A percentile compares a stretch with the other conserved stretches of the same genome.
Evolutionary conservation across 2,113 vertebrate species (phyloP).

Genomic region (Calyptomena viridis): DNA sequence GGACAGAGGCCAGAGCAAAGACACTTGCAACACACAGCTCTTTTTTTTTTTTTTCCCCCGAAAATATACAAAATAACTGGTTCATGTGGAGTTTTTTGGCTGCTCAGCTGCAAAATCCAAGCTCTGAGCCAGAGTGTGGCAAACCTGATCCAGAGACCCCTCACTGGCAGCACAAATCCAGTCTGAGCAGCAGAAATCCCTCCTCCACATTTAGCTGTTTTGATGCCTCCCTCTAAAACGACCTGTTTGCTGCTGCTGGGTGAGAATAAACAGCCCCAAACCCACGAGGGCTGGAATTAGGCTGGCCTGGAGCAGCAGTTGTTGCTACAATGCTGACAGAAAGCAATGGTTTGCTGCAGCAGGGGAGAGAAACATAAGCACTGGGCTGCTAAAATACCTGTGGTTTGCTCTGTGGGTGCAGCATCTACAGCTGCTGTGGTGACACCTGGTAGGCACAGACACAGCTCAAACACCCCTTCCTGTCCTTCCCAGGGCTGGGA

Average conservation of each 20-base stretch:
- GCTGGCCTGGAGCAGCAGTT: background rate
- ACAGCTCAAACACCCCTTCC: background rate
- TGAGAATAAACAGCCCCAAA: background rate
- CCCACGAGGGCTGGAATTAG: background rate
- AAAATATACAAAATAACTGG: background rate
- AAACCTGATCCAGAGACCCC: background rate
- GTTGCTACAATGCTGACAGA: background rate
- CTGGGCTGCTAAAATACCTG: conserved; percentile 2
- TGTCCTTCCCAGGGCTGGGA: background rate
- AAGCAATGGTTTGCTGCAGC: background rate
- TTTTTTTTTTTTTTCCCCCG: background rate
- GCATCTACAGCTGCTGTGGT: background rate
- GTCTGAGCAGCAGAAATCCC: background rate
- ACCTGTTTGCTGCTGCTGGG: background rate
- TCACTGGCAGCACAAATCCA: background rate
- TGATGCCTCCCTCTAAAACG: background rate
- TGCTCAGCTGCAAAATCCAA: background rate
- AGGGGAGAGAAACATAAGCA: background rate
- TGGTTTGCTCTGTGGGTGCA: conserved; percentile 32
- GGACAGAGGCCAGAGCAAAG: background rate
- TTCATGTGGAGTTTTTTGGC: background rate
- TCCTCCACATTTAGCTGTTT: rapidly evolving
- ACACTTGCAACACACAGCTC: rapidly evolving
- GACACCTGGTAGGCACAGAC: background rate
- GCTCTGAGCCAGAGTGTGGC: background rate